Percentiles rank a stretch among this genome's conserved stretches.
Evolutionary conservation across 2,113 vertebrate species (phyloP).

Genomic region (Calyptomena viridis): DNA sequence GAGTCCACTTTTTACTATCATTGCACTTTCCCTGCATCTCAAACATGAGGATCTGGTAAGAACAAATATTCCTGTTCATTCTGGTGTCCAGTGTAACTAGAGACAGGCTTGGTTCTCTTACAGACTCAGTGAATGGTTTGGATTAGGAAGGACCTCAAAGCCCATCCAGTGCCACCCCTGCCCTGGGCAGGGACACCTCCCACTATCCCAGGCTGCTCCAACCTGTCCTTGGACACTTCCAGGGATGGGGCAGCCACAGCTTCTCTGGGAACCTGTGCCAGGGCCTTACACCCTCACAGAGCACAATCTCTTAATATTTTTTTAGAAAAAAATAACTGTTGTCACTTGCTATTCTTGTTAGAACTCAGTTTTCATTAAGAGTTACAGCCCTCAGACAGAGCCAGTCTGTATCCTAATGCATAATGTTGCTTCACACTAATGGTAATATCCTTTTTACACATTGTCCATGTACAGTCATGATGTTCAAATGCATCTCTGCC

Average conservation of each 20-base stretch:
- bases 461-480: neutral
- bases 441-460: neutral
- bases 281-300: neutral
- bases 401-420: neutral
- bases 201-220: neutral
- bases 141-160: neutral
- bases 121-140: neutral
- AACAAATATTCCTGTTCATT: neutral
- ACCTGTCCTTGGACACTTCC: neutral
- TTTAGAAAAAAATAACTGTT: neutral
- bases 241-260: neutral
- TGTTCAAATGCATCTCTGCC: neutral
- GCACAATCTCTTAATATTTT: neutral
- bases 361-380: conserved; percentile 21
- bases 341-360: neutral
- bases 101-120: neutral
- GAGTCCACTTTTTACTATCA: neutral
- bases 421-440: neutral
- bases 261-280: neutral
- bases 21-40: neutral
- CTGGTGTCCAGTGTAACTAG: neutral
- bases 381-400: neutral
- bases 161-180: neutral
- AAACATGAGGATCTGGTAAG: neutral
- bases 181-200: neutral